phyloP scores from a whole-genome alignment of 30 jellyfish, hydroid and myxozoan genomes.

The Sanderia malayensis region DNA sequence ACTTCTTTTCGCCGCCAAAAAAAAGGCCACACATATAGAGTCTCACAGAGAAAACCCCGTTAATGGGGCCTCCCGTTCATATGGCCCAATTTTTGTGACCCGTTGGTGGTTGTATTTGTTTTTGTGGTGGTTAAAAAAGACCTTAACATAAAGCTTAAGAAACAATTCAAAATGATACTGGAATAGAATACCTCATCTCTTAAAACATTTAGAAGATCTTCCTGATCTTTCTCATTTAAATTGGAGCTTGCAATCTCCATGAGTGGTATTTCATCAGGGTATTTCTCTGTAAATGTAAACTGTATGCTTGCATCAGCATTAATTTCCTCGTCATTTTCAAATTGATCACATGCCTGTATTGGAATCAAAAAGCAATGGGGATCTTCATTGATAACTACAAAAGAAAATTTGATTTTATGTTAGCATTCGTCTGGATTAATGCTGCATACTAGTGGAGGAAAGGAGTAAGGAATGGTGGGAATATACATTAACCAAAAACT shows the following conservation, averaged over 20 bases:
- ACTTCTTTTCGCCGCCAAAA: too few species aligned
- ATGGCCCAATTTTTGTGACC: too few species aligned
- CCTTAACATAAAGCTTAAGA: too few species aligned
- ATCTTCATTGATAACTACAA: slow-evolving; percentile 47
- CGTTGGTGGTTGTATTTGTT: too few species aligned
- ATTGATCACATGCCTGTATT: slow-evolving; percentile 29
- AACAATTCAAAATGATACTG: not conserved
- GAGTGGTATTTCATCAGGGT: slow-evolving; percentile 74
- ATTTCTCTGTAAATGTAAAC: slow-evolving; percentile 55
- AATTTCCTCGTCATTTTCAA: slow-evolving; percentile 40
- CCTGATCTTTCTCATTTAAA: slow-evolving; percentile 42
- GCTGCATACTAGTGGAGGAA: too few species aligned
- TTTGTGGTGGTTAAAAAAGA: too few species aligned
- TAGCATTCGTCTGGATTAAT: too few species aligned
- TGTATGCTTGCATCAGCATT: slow-evolving; percentile 53
- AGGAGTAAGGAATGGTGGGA: too few species aligned
- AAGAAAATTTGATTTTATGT: too few species aligned
- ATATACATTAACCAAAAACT: too few species aligned
- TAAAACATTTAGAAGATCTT: slow-evolving; percentile 18
- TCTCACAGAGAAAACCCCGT: too few species aligned
- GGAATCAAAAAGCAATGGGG: slow-evolving; percentile 50
- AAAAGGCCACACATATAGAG: not conserved
- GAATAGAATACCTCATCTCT: slow-evolving; percentile 60
- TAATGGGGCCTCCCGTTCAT: too few species aligned
- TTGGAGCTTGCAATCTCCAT: slow-evolving; percentile 38